A percentile compares a stretch with the other conserved stretches of the same genome.
Evolutionary conservation across 2,888 invertebrate genomes (phyloP).

Genomic region (Dendrolimus pini): DNA sequence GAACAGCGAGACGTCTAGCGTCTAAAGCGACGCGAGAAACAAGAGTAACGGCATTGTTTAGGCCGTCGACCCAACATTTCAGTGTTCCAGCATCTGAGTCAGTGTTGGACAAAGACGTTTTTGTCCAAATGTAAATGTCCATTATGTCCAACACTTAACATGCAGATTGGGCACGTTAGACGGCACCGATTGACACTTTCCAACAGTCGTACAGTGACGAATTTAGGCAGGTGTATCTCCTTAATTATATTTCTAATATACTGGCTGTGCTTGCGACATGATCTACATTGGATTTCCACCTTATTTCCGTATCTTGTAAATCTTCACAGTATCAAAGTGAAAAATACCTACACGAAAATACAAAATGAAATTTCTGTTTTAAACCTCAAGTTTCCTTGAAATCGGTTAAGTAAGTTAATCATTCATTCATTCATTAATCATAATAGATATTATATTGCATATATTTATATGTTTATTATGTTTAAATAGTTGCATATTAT

Average conservation of each 20-base stretch:
- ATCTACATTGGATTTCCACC: too few species aligned
- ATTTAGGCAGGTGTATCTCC: constrained; percentile 23
- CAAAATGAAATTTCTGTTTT: too few species aligned
- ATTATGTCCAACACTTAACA: constrained; percentile 56
- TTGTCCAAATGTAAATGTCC: constrained; percentile 66
- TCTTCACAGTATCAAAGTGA: too few species aligned
- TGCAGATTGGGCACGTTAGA: constrained; percentile 55
- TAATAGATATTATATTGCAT: too few species aligned
- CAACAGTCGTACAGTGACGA: constrained; percentile 33
- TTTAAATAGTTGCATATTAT: too few species aligned
- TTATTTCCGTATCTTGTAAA: too few species aligned
- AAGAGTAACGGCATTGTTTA: constrained; percentile 30
- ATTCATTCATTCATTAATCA: too few species aligned
- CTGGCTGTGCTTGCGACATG: too few species aligned
- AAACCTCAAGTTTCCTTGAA: too few species aligned
- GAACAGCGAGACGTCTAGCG: constrained; percentile 7
- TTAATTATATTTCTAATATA: constrained; percentile 28
- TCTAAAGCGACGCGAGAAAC: constrained; percentile 29
- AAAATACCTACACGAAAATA: too few species aligned
- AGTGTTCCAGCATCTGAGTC: constrained; percentile 47
- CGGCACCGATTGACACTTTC: constrained; percentile 42
- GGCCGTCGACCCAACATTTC: constrained; percentile 60
- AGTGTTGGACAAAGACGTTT: constrained; percentile 48
- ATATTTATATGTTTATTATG: too few species aligned
- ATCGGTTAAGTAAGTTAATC: too few species aligned